Base-by-base conservation (phyloP, 2,888 invertebrate species). In the Sycophila texana region DNA sequence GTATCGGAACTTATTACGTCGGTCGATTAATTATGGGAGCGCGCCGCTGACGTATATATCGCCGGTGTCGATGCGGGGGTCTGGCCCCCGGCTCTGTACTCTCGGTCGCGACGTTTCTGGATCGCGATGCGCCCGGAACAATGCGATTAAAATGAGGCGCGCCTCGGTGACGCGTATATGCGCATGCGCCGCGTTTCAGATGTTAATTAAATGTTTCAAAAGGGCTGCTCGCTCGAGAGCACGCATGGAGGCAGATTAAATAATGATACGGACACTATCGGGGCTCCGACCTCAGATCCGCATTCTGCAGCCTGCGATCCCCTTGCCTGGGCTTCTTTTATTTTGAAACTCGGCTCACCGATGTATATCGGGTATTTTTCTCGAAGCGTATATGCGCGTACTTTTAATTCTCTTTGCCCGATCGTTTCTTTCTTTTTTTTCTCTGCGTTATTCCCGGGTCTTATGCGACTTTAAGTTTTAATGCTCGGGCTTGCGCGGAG, bases 1-100 rank as follows among this genome's bases (percentile, higher is more conserved):
- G 75, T 79, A 83, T 83, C 81, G 79, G 77, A 75, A 81, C 80
- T 80, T 79, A 82, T 82, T 83, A 79, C 80, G 81, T 72, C 30
- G 66, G 73, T 70, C 80, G 83, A 83, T 82, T 83, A 83, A 79
- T 82, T 79, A 80, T 77, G 82, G 80, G 80, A 78, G 81, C 71
- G 76, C 73, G 75, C 70, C 57, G 63, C 71, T 65, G 81, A 63
- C 67, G 79, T 66, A 49, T 66, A 22, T 39, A 22, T 20, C 5
- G 39, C 2, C 47, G 10, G 39, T 10, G 3, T 39, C 39, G 55
- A 39, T 14, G 16, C 20, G 65, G 65, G 65, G 65, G 65, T 39
- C 20, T 66, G 26, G 26, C 1, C 39, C 39, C 39, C 7, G 0
- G 5, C 39, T 7, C 7, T n/a, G n/a, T n/a, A n/a, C 39, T 10